Evolutionary conservation across 2,113 vertebrate genomes (phyloP), one percentile per base, ranked within the genome.

Genomic region (Onychostruthus taczanowskii): DNA sequence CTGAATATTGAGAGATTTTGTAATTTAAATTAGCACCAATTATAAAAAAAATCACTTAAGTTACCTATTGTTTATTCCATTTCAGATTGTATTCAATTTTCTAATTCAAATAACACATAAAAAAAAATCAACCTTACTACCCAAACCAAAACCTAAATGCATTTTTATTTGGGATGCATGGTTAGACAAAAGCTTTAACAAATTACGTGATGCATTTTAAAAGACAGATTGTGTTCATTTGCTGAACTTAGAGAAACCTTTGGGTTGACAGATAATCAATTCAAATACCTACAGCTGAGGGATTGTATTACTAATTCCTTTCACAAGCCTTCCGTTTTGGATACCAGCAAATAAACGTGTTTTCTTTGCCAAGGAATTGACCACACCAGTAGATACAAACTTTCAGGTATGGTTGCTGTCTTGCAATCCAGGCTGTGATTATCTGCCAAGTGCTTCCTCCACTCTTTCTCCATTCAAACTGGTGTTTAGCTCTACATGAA

Each of bases 201-300:
- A 97, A 97, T 96, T 96, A 93, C 94, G 49, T 87, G 86, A 86
- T 96, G 43, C 68, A 95, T 96, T 93, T 97, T 96, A 91, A 88
- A 93, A 96, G 96, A 94, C 96, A 97, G 96, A 96, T 96, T 97
- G 94, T 95, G 91, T 94, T 97, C 96, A 96, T 97, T 97, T 97
- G 94, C 94, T 95, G 96, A 97, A 97, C 97, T 97, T 96, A 64
- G 94, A 93, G 83, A 97, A 98, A 97, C 96, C 97, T 95, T 96
- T 95, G 63, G 33, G 73, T 95, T 97, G 97, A 97, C 96, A 97
- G 95, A 91, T 97, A 98, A 98, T 98, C 96, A 97, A 97, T 97
- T 96, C 83, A 96, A 97, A 97, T 98, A 97, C 95, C 85, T 97
- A 76, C 86, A 96, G 87, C 24, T 97, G 96, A 97, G 97, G 95